Conservation (phyloP, 1,140 invertebrate species). For the Nymphalis io region DNA sequence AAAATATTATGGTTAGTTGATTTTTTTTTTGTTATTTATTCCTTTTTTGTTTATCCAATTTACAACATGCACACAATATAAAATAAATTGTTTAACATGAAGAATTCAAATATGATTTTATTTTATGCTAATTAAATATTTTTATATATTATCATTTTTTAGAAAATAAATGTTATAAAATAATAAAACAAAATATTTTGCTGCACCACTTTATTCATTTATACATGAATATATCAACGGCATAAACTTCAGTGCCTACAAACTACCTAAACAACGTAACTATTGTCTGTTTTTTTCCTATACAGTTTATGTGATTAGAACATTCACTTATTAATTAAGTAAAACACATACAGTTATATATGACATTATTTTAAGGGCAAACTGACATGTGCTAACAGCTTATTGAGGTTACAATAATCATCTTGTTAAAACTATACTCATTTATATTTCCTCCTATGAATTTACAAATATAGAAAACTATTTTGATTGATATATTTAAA, state of each 20-base stretch:
- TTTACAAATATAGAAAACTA: slow-evolving; percentile 49
- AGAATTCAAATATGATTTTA: too few relatives aligned
- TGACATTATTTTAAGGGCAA: slow-evolving; percentile 24
- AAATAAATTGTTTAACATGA: too few relatives aligned
- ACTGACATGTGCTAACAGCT: slow-evolving; percentile 26
- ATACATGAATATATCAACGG: slow-evolving; percentile 77
- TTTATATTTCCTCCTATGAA: slow-evolving; percentile 37
- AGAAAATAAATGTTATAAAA: background rate
- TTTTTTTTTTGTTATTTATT: slow-evolving; percentile 48
- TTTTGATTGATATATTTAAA: slow-evolving; percentile 34
- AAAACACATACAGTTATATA: slow-evolving; percentile 31
- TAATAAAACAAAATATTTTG: slow-evolving; percentile 46
- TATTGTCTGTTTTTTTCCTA: slow-evolving; percentile 74
- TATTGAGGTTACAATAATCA: slow-evolving; percentile 24
- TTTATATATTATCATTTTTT: too few relatives aligned
- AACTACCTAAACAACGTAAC: slow-evolving; percentile 79
- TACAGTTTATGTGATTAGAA: slow-evolving; percentile 64
- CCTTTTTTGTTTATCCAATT: background rate
- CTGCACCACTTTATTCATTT: slow-evolving; percentile 71
- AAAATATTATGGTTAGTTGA: slow-evolving; percentile 78
- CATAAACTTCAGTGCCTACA: slow-evolving; percentile 78
- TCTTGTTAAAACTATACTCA: slow-evolving; percentile 9
- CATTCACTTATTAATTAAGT: slow-evolving; percentile 53
- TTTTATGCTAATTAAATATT: too few relatives aligned
- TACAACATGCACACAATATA: too few relatives aligned